Evolutionary conservation across 2,888 invertebrate species (phyloP).

Genomic region (Terebella lapidaria): DNA sequence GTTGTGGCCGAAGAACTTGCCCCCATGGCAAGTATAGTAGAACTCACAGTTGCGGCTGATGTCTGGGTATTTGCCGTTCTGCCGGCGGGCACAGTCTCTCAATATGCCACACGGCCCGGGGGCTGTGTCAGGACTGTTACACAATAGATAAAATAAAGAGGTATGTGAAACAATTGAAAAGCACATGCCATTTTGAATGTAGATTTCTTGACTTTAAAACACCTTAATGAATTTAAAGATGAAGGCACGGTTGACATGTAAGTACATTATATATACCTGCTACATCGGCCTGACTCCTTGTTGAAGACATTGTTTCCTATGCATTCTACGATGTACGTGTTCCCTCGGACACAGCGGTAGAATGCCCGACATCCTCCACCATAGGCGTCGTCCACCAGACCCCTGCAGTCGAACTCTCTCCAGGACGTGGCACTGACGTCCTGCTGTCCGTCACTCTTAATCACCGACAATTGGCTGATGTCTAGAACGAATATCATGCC

Average conservation of each 20-base stretch:
- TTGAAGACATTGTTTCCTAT: conserved; percentile 25
- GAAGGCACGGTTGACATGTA: too few relatives aligned
- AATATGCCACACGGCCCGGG: conserved; percentile 28
- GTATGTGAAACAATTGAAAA: too few relatives aligned
- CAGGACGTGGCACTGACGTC: background rate
- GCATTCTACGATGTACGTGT: conserved; percentile 21
- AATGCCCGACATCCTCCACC: conserved; percentile 30
- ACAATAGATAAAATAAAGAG: too few relatives aligned
- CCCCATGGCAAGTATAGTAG: conserved; percentile 32
- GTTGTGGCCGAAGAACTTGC: conserved; percentile 33
- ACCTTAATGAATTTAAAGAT: too few relatives aligned
- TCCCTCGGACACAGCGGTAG: conserved; percentile 24
- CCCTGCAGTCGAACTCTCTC: conserved; percentile 26
- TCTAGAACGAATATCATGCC: too few relatives aligned
- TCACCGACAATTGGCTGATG: too few relatives aligned
- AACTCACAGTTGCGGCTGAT: conserved; percentile 24
- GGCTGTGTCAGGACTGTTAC: background rate
- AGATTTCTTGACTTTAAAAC: too few relatives aligned
- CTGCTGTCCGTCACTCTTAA: too few relatives aligned
- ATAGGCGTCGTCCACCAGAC: conserved; percentile 26
- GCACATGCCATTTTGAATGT: too few relatives aligned
- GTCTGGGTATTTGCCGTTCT: conserved; percentile 33
- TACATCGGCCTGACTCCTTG: background rate
- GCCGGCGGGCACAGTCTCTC: conserved; percentile 28
- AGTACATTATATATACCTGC: too few relatives aligned